Conservation (phyloP, 2,888 invertebrate species). For the Trissoscelio sp. region DNA sequence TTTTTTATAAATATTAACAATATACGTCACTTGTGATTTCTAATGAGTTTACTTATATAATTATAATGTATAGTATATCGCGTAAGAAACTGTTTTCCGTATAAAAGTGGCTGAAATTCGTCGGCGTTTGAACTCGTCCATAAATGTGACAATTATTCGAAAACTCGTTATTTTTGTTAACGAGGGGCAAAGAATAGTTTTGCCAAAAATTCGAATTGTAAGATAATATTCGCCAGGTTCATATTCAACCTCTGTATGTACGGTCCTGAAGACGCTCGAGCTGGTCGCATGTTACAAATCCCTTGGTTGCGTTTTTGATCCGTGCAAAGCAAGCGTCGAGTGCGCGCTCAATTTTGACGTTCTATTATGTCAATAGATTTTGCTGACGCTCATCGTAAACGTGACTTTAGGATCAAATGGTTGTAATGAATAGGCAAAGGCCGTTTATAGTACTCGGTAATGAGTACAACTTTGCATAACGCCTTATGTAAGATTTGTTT, state of each 20-base stretch:
- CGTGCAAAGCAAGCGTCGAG: constrained; percentile 44
- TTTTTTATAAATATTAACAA: neutral
- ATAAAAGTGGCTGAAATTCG: constrained; percentile 52
- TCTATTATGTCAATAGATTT: constrained; percentile 62
- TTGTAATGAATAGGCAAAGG: constrained; percentile 65
- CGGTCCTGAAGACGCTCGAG: constrained; percentile 44
- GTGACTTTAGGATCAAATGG: constrained; percentile 66
- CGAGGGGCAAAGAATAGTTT: constrained; percentile 24
- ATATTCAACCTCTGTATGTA: constrained; percentile 12
- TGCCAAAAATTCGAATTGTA: constrained; percentile 2
- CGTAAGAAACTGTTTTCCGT: constrained; percentile 32
- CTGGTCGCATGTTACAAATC: constrained; percentile 43
- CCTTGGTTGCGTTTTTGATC: constrained; percentile 55
- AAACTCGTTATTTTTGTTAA: constrained; percentile 4
- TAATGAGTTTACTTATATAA: constrained; percentile 2
- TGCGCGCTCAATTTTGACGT: constrained; percentile 56
- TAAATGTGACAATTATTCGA: constrained; percentile 32
- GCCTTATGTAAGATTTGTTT: constrained; percentile 61
- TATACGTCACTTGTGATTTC: neutral
- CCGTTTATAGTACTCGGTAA: constrained; percentile 60
- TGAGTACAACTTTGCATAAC: constrained; percentile 58
- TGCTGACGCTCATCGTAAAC: constrained; percentile 52
- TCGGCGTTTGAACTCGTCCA: constrained; percentile 42
- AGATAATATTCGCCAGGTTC: constrained; percentile 14
- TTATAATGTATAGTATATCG: neutral